Percentiles rank a stretch among this genome's conserved stretches.
phyloP scores from a whole-genome alignment of 2,797 vertebrate genomes.

The Sebastes reedi region DNA sequence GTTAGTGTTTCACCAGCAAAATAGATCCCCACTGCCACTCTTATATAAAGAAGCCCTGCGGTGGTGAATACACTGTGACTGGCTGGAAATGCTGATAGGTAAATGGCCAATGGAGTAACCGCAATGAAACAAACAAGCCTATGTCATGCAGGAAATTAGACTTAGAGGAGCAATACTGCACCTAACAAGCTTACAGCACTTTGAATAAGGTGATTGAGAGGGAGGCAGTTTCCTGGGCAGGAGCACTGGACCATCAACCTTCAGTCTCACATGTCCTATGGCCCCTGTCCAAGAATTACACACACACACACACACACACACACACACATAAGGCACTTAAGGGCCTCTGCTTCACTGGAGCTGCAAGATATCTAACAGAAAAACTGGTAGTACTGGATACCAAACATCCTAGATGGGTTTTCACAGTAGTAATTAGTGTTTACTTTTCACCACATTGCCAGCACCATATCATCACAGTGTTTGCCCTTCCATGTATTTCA shows the following conservation, averaged over 20 bases:
- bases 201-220: conserved; percentile 62
- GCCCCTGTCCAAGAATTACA: conserved; percentile 48
- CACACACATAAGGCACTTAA: conserved; percentile 38
- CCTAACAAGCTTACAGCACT: conserved; percentile 58
- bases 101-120: conserved; percentile 24
- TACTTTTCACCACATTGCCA: neutral
- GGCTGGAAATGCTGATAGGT: conserved; percentile 40
- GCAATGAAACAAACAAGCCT: conserved; percentile 53
- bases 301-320: conserved; percentile 28
- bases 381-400: conserved; percentile 18
- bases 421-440: neutral
- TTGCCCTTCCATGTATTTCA: neutral
- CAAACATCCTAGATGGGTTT: conserved; percentile 10
- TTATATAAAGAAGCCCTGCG: neutral
- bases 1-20: neutral
- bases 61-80: conserved; percentile 26
- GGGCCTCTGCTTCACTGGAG: conserved; percentile 48
- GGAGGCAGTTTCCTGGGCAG: conserved; percentile 52
- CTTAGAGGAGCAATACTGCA: conserved; percentile 56
- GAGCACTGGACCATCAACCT: conserved; percentile 51
- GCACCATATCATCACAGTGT: neutral
- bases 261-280: conserved; percentile 58
- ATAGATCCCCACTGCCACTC: neutral
- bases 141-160: conserved; percentile 65
- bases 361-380: conserved; percentile 28